phyloP scores from a whole-genome alignment of 2,797 vertebrate species.

The Myiotriccus ornatus region DNA sequence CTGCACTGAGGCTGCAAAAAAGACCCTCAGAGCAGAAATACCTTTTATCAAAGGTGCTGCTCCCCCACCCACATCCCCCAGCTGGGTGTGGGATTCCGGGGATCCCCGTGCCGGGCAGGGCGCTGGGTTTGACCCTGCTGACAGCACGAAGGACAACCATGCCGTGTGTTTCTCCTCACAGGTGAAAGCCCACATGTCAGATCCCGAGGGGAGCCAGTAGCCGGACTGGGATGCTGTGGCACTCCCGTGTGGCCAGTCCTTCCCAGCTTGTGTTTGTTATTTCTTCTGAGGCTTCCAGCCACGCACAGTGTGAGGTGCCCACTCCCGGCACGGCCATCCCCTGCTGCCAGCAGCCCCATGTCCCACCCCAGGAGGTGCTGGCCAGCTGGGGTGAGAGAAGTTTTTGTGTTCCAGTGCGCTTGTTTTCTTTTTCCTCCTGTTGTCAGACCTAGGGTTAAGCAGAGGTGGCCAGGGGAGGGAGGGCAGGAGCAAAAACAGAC shows the following conservation, averaged over 20 bases:
- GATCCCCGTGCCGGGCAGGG: fast-evolving
- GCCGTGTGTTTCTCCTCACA: neutral
- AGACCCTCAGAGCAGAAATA: neutral
- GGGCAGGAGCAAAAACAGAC: neutral
- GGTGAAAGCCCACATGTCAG: conserved; percentile 7
- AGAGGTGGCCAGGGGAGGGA: neutral
- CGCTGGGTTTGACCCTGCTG: neutral
- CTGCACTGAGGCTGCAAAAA: neutral
- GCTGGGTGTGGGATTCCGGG: neutral
- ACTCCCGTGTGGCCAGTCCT: neutral
- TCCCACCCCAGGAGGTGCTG: neutral
- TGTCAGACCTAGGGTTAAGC: neutral
- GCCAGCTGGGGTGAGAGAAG: neutral
- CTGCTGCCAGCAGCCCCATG: fast-evolving
- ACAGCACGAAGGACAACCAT: fast-evolving
- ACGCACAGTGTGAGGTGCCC: fast-evolving
- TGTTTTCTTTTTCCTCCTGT: neutral
- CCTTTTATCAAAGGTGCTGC: neutral
- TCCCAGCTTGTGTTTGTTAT: neutral
- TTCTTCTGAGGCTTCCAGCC: neutral
- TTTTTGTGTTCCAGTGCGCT: neutral
- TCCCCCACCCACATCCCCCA: neutral
- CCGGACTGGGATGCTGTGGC: neutral
- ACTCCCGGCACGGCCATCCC: fast-evolving
- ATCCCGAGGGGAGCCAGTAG: conserved; percentile 35